Base-by-base conservation (phyloP, 2,888 invertebrate genomes). In the Cantharis rustica region DNA sequence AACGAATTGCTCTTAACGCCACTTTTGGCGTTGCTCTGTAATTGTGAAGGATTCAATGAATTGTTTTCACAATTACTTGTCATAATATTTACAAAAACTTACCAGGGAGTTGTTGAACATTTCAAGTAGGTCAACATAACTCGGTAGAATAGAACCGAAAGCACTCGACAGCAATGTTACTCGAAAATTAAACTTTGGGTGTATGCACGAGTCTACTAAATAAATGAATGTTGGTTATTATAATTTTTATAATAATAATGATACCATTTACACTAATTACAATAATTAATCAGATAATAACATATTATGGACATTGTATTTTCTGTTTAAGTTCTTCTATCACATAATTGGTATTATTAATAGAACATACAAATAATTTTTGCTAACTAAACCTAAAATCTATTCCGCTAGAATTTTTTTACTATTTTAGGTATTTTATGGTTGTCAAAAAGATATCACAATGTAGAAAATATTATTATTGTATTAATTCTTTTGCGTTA, bases 401-500 rank as follows among this genome's bases (percentile, higher is more conserved):
- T 47, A 47, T 47, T 47, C 47, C n/a, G n/a, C 47, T 47, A 47
- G 47, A 47, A 47, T n/a, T 62, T 63, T 71, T 31, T 16, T 71
- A 47, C 66, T 20, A 17, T 66, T 66, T 66, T 66, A 20, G 17
- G 20, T 66, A 66, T n/a, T 66, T 66, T 66, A 66, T 66, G 64
- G 26, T 72, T 71, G 31, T 62, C 61, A 26, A 70, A 72, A 76
- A 76, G 76, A 76, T 76, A 76, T 77, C 77, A 77, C 77, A 77
- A 77, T 74, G 77, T 77, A 71, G 74, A 73, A 77, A 75, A 71
- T 71, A 74, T 74, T 70, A 70, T 47, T 47, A 47, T 26, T 66
- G 61, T 69, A 71, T 71, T 61, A 27, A 31, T 75, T 71, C 61
- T 16, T 27, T 75, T 66, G 23, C 16, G n/a, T 68, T 61, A 71